phyloP scores from a whole-genome alignment of 2,888 invertebrate genomes.

The Drosophila monieri region DNA sequence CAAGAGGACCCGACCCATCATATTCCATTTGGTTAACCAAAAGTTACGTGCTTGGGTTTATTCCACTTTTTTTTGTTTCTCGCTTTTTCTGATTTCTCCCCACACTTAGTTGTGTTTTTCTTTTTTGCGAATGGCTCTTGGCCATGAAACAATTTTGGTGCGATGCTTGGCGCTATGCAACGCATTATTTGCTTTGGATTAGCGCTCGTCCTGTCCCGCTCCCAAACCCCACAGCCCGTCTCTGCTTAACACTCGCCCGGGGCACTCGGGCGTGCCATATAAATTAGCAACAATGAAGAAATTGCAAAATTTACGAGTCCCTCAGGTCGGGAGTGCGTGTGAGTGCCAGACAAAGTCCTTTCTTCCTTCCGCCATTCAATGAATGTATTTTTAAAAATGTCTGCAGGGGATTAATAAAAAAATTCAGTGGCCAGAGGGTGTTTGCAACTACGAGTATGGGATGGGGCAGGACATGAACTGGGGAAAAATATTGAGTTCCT shows the following conservation, averaged over 20 bases:
- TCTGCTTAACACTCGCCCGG: not conserved
- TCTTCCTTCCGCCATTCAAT: conserved; percentile 26
- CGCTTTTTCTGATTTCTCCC: conserved; percentile 12
- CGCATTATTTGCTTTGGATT: conserved; percentile 76
- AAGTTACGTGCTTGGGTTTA: conserved; percentile 61
- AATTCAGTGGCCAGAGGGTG: not conserved
- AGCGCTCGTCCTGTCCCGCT: conserved; percentile 54
- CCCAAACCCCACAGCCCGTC: not conserved
- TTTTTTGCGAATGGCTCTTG: conserved; percentile 34
- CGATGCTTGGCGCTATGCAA: conserved; percentile 53
- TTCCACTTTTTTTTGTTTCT: conserved; percentile 29
- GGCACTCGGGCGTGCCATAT: conserved; percentile 56
- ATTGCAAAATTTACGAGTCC: conserved; percentile 81
- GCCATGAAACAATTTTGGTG: conserved; percentile 66
- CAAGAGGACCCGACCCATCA: conserved; percentile 45
- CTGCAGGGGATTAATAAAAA: conserved; percentile 60
- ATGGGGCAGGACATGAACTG: conserved; percentile 6
- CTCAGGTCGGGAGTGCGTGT: conserved; percentile 49
- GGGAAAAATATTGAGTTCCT: not conserved
- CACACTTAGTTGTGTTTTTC: conserved; percentile 6
- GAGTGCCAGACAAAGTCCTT: conserved; percentile 20
- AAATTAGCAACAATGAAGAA: conserved; percentile 79
- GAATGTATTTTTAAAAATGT: conserved; percentile 66
- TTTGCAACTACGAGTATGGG: not conserved
- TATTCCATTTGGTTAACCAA: conserved; percentile 67